Conservation (phyloP, 2,113 vertebrate species). For the Caranx ignobilis region DNA sequence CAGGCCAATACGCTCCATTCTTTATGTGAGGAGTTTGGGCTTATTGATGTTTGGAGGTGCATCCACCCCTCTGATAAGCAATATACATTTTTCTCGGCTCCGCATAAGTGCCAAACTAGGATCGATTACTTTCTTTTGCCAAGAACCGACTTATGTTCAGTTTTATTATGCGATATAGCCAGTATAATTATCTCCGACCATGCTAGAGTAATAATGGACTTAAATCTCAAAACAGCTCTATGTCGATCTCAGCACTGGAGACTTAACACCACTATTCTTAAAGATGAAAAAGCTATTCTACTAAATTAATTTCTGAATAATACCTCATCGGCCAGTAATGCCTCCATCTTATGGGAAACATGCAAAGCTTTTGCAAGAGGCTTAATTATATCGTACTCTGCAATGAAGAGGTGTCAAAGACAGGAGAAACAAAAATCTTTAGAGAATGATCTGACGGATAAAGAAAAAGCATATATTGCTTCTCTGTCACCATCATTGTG, state of each 20-base stretch:
- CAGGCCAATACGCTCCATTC: neutral
- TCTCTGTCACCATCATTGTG: conserved; percentile 2
- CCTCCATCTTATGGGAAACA: neutral
- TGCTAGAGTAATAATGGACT: conserved; percentile 1
- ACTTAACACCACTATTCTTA: conserved; percentile 8
- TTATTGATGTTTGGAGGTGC: too few species aligned
- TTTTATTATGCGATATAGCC: neutral
- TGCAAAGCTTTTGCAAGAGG: conserved; percentile 1
- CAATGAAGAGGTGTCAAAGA: neutral
- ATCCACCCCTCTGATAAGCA: conserved; percentile 1
- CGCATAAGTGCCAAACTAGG: neutral
- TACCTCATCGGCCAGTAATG: neutral
- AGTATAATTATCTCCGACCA: conserved; percentile 8
- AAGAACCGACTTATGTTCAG: neutral
- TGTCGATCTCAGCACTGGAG: neutral
- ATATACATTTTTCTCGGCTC: neutral
- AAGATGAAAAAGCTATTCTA: neutral
- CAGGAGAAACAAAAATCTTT: conserved; percentile 13
- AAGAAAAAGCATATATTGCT: conserved; percentile 2
- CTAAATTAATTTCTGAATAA: conserved; percentile 1
- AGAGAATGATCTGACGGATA: neutral
- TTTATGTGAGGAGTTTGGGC: too few species aligned
- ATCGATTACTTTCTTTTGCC: conserved; percentile 8
- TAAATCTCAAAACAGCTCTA: neutral
- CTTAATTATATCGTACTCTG: conserved; percentile 5